These are phyloP conservation scores for Oceanites oceanicus DNA, from an alignment of 2,113 vertebrate genomes.

Conservation along the genomic window DNA sequence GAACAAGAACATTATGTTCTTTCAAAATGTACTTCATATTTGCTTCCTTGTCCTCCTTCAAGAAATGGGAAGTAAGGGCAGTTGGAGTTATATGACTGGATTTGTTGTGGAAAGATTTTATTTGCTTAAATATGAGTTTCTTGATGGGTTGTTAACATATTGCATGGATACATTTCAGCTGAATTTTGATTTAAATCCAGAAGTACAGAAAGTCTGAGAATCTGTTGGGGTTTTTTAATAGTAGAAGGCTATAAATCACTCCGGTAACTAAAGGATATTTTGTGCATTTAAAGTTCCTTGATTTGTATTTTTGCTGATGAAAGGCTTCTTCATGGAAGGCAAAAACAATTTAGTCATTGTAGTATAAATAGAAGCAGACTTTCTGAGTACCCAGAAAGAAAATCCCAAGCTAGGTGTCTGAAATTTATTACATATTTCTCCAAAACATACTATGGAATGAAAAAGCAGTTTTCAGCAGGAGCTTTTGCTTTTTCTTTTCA, in stretches of 20 bases:
- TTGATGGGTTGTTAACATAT: slow-evolving; percentile 18
- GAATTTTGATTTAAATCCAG: slow-evolving; percentile 31
- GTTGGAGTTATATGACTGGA: background rate
- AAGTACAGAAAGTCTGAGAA: background rate
- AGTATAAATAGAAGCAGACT: slow-evolving; percentile 7
- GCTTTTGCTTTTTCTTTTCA: background rate
- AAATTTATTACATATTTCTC: background rate
- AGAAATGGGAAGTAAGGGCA: background rate
- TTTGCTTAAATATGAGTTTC: background rate
- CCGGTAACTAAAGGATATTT: slow-evolving; percentile 6
- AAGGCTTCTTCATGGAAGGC: slow-evolving; percentile 15
- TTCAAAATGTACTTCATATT: background rate
- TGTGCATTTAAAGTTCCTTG: slow-evolving; percentile 7
- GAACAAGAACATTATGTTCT: background rate
- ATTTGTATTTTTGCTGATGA: slow-evolving; percentile 36
- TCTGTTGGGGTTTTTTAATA: background rate
- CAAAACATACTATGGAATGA: background rate
- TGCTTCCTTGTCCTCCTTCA: background rate
- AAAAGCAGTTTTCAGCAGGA: background rate
- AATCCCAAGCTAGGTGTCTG: background rate
- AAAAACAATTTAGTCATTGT: background rate
- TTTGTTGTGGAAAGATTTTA: background rate
- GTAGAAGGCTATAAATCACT: slow-evolving; percentile 18
- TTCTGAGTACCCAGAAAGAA: background rate
- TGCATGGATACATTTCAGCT: background rate